phyloP scores from a whole-genome alignment of 2,888 invertebrate genomes.

The Agrilus cyanescens region DNA sequence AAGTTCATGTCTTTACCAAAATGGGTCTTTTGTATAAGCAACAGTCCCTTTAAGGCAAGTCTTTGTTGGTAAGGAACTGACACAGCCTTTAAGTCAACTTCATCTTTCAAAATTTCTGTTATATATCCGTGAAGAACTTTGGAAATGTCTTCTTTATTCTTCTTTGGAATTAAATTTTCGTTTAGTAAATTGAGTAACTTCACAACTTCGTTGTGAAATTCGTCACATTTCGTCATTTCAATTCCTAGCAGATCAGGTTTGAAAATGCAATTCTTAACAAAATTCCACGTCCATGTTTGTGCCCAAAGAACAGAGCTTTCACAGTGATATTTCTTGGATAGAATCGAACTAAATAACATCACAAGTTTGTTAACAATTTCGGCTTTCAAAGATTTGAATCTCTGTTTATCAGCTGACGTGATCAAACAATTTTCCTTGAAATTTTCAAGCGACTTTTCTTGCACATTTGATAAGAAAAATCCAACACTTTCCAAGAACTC shows the following conservation, averaged over 20 bases:
- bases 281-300: conserved; percentile 15
- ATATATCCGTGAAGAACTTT: conserved; percentile 12
- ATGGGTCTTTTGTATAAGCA: conserved; percentile 16
- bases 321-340: conserved; percentile 3
- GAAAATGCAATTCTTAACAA: conserved; percentile 20
- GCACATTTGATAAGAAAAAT: not conserved
- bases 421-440: conserved; percentile 7
- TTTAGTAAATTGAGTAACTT: conserved; percentile 12
- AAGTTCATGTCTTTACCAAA: conserved; percentile 19
- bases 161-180: not conserved
- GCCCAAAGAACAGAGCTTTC: conserved; percentile 14
- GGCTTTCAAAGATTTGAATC: conserved; percentile 11
- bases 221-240: conserved; percentile 5
- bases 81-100: conserved; percentile 17
- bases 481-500: conserved; percentile 9
- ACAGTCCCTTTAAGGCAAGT: conserved; percentile 23
- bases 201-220: conserved; percentile 8
- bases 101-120: conserved; percentile 9
- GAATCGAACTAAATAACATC: conserved; percentile 3
- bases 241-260: conserved; percentile 18
- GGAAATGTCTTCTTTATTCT: not conserved
- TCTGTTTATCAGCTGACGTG: conserved; percentile 19
- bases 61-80: conserved; percentile 21
- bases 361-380: conserved; percentile 8
- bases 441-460: not conserved